These are phyloP conservation scores for Tor tambroides DNA, from an alignment of 2,113 vertebrate genomes.

Conservation along the genomic window DNA sequence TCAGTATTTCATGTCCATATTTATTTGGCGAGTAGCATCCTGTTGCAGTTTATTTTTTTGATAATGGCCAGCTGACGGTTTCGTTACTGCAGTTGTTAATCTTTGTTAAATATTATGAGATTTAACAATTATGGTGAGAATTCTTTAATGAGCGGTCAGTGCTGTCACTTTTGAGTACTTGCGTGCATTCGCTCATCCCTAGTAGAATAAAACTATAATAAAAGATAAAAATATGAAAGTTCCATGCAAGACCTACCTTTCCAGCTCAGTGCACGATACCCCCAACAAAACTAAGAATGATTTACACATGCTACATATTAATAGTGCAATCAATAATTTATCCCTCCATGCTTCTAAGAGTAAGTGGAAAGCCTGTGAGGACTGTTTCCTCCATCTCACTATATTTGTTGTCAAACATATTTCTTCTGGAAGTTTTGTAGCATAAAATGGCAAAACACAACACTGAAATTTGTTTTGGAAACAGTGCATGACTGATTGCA, in stretches of 20 bases:
- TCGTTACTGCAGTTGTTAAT: neutral
- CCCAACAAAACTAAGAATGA: conserved; percentile 41
- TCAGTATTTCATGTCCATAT: neutral
- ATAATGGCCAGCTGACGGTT: neutral
- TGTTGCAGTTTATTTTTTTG: neutral
- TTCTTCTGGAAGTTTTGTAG: neutral
- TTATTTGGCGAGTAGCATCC: neutral
- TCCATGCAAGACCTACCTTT: conserved; percentile 12
- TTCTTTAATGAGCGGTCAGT: neutral
- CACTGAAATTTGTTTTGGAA: conserved; percentile 24
- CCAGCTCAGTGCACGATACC: conserved; percentile 12
- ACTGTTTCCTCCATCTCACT: neutral
- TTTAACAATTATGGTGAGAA: neutral
- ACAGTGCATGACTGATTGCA: neutral
- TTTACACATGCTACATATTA: conserved; percentile 57
- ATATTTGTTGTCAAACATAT: conserved; percentile 16
- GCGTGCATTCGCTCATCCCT: neutral
- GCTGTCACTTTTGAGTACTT: neutral
- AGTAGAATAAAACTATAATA: neutral
- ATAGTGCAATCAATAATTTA: conserved; percentile 58
- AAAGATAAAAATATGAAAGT: neutral
- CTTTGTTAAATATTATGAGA: neutral
- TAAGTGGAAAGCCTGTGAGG: conserved; percentile 2
- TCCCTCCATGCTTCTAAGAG: conserved; percentile 25
- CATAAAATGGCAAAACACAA: conserved; percentile 22